Evolutionary conservation across 2,113 vertebrate genomes (phyloP), one percentile per base, ranked within the genome.

Genomic region (Mystacornis crossleyi): DNA sequence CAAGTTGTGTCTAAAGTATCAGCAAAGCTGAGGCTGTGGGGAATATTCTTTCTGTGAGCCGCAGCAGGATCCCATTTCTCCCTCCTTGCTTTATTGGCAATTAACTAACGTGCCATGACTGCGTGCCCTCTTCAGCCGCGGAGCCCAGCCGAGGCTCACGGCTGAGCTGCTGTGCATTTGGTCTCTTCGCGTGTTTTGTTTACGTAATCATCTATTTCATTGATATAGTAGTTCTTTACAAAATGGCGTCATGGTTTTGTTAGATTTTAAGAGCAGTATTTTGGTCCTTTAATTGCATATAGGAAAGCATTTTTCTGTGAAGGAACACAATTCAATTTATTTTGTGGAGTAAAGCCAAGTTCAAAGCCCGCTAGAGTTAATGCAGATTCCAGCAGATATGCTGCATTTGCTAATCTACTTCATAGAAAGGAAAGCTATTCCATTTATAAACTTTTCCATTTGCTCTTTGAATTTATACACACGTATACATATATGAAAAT

Each of bases 1-100:
- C 12, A 50, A 50, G 48, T 45, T 72, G 18, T 12, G 57, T 60
- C 13, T n/a, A 65, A 70, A 74, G 45, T 16, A 64, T 69, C 23
- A 53, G 50, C 57, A 42, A 78, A 74, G 60, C 65, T 23, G 53
- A 81, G 55, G 60, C 67, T 34, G 18, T 36, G 21, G 50, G 45
- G 70, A 94, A 54, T 73, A 45, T 47, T 47, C 36, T 69, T 67
- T 62, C 42, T 62, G 69, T 64, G 24, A 53, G 40, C 24, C 6
- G 10, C 42, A 89, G 71, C 51, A 60, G 33, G 34, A 34, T 40
- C 31, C 91, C 87, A 81, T 69, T 91, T 88, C 92, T 96, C 96
- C 50, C 97, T 96, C 7, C 13, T 34, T 51, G 45, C 70, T 94
- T 80, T 89, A 55, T 20, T 92, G 86, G 69, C 67, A 45, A 93